Evolutionary conservation across 2,888 invertebrate genomes (phyloP).

Genomic region (Muscina levida): DNA sequence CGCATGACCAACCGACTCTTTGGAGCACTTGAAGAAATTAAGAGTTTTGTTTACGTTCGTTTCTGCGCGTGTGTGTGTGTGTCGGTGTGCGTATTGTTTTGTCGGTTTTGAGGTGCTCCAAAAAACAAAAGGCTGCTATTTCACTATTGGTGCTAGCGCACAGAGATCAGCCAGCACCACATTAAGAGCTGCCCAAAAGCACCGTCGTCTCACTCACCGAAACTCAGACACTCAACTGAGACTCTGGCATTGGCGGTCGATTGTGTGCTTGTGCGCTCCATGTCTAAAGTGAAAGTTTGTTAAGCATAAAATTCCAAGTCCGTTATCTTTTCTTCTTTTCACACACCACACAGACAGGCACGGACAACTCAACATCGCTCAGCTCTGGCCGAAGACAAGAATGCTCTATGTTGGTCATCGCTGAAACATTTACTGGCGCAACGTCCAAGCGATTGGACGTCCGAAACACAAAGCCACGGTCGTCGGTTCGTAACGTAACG

Average conservation of each 20-base stretch:
- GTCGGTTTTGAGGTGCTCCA: conserved; percentile 25
- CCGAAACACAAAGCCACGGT: conserved; percentile 51
- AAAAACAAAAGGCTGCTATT: conserved; percentile 36
- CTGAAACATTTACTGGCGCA: conserved; percentile 73
- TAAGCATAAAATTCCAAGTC: conserved; percentile 75
- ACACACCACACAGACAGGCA: conserved; percentile 25
- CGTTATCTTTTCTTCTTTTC: conserved; percentile 73
- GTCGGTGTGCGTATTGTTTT: neutral
- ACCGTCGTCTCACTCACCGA: conserved; percentile 9
- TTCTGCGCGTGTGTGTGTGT: neutral
- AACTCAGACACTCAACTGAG: conserved; percentile 11
- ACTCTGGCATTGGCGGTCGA: conserved; percentile 24
- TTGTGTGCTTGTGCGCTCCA: conserved; percentile 63
- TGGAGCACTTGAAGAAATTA: neutral
- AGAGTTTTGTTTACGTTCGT: neutral
- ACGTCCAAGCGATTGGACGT: conserved; percentile 77
- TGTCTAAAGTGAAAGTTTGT: conserved; percentile 77
- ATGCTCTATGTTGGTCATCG: conserved; percentile 61
- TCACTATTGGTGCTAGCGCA: conserved; percentile 37
- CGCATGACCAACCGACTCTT: conserved; percentile 12
- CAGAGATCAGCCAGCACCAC: conserved; percentile 16
- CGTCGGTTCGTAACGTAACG: conserved; percentile 20
- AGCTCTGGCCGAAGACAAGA: conserved; percentile 45
- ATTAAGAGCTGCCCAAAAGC: conserved; percentile 23
- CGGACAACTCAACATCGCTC: conserved; percentile 22